phyloP scores from a whole-genome alignment of 2,797 vertebrate genomes.

The Manis pentadactyla region DNA sequence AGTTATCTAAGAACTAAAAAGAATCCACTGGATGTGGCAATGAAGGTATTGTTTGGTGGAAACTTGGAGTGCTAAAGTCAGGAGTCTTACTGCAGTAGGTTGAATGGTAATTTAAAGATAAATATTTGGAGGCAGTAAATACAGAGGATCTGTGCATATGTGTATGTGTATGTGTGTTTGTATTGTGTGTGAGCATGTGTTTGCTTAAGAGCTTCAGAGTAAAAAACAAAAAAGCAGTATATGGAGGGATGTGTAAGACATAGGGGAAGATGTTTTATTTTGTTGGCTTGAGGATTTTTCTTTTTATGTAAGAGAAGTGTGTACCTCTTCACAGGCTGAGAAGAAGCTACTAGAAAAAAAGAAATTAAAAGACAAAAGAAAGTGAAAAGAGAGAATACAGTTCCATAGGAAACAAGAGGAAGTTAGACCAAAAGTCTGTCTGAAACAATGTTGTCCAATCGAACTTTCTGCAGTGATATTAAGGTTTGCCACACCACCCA shows the following conservation, averaged over 20 bases:
- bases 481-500: background rate
- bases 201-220: background rate
- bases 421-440: background rate
- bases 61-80: background rate
- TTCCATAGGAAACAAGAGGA: background rate
- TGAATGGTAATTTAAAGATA: background rate
- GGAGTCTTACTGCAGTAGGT: background rate
- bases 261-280: background rate
- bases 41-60: background rate
- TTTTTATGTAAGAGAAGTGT: background rate
- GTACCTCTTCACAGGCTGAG: background rate
- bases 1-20: background rate
- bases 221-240: background rate
- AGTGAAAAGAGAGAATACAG: background rate
- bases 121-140: background rate
- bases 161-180: background rate
- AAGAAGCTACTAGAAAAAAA: background rate
- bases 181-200: fast-evolving
- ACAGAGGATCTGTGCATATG: background rate
- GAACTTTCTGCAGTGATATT: background rate
- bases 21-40: background rate
- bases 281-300: background rate
- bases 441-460: background rate
- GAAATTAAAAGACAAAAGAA: background rate
- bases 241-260: background rate